A percentile compares a stretch with the other conserved stretches of the same genome.
These are phyloP conservation scores for Oreocharis arfaki DNA, from an alignment of 2,113 vertebrate genomes.

Conservation along the genomic window DNA sequence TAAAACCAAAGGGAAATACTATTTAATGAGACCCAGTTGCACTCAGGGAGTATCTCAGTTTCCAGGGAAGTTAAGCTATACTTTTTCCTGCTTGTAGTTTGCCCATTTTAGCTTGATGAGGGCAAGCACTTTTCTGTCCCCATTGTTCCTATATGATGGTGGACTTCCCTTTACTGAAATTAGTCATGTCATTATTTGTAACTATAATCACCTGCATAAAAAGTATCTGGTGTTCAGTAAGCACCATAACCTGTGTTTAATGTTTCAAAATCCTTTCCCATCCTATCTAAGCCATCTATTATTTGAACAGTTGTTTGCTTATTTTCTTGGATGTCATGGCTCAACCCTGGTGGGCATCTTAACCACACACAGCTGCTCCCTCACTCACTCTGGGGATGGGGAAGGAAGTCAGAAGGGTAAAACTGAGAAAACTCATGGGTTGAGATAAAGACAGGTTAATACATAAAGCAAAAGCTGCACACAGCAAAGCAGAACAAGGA, in stretches of 20 bases:
- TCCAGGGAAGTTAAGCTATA: background rate
- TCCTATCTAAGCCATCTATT: background rate
- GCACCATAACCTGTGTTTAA: background rate
- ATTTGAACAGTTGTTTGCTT: background rate
- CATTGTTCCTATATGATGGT: background rate
- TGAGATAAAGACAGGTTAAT: background rate
- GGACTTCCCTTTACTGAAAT: background rate
- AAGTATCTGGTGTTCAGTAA: background rate
- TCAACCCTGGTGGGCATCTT: background rate
- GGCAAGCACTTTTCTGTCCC: background rate
- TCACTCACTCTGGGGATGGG: background rate
- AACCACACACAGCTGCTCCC: background rate
- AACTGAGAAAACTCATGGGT: fast-evolving
- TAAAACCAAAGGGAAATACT: background rate
- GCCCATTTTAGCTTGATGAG: background rate
- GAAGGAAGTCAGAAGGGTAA: background rate
- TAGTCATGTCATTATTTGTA: background rate
- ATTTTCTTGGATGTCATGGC: background rate
- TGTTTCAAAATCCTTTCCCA: background rate
- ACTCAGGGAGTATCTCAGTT: background rate
- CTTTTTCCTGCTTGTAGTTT: background rate
- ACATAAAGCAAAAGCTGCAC: background rate
- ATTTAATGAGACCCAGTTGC: background rate
- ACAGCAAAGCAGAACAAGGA: background rate
- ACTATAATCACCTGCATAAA: background rate